These are phyloP conservation scores for Desmodus rotundus DNA, from an alignment of 2,113 vertebrate species.

Conservation along the genomic window DNA sequence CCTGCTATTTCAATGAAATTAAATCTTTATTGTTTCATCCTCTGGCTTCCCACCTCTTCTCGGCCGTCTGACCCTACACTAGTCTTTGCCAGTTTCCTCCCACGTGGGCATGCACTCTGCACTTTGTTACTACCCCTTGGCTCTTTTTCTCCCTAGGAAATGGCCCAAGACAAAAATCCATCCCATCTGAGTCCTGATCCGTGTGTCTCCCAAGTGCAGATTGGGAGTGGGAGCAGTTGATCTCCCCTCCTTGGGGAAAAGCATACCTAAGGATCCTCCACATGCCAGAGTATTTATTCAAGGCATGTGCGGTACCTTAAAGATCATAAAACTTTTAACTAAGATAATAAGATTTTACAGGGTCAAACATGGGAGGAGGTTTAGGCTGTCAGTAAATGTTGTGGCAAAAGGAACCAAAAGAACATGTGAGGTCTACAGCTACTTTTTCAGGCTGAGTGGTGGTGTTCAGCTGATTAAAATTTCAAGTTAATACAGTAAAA, in stretches of 20 bases:
- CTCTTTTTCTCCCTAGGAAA: constrained; percentile 15
- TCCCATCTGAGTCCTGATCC: background rate
- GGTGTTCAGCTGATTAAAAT: background rate
- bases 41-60: background rate
- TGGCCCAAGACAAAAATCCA: background rate
- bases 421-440: background rate
- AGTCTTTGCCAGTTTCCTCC: background rate
- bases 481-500: constrained; percentile 4
- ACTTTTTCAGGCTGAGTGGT: background rate
- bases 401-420: background rate
- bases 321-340: background rate
- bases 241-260: background rate
- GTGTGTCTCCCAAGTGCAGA: fast-evolving
- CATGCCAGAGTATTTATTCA: background rate
- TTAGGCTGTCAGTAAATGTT: background rate
- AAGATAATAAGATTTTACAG: background rate
- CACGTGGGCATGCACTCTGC: background rate
- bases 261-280: background rate
- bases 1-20: background rate
- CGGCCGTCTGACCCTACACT: background rate
- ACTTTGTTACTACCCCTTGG: background rate
- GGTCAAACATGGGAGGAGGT: background rate
- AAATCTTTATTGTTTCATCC: background rate
- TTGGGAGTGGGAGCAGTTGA: background rate
- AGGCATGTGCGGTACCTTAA: background rate